These are phyloP conservation scores for Calidris pugnax DNA, from an alignment of 2,113 vertebrate genomes.

Conservation along the genomic window DNA sequence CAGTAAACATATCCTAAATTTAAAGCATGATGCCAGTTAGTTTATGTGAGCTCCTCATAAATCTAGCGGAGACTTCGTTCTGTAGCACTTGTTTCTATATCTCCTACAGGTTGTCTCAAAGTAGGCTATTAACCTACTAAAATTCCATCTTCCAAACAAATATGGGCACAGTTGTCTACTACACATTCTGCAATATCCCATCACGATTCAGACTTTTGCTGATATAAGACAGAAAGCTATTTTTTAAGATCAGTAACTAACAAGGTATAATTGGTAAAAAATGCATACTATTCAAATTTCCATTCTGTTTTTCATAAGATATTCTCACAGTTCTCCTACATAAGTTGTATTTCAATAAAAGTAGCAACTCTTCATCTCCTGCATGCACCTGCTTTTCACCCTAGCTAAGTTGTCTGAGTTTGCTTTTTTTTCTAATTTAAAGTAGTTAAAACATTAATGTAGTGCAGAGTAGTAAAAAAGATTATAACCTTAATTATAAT, in stretches of 20 bases:
- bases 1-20: background rate
- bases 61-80: background rate
- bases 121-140: background rate
- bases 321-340: background rate
- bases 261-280: background rate
- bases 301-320: background rate
- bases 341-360: background rate
- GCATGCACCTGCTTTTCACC: background rate
- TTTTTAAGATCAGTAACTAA: background rate
- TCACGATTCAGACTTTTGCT: background rate
- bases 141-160: background rate
- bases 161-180: background rate
- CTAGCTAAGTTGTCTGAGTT: background rate
- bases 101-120: background rate
- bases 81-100: background rate
- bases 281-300: background rate
- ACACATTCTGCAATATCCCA: background rate
- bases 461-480: conserved; percentile 17
- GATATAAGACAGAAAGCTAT: background rate
- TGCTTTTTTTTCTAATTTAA: background rate
- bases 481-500: conserved; percentile 41
- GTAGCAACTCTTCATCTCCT: background rate
- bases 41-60: background rate
- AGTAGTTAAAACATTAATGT: background rate
- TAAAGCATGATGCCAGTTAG: background rate